phyloP scores from a whole-genome alignment of 2,888 invertebrate species.

The Sceliomorpha sp. region DNA sequence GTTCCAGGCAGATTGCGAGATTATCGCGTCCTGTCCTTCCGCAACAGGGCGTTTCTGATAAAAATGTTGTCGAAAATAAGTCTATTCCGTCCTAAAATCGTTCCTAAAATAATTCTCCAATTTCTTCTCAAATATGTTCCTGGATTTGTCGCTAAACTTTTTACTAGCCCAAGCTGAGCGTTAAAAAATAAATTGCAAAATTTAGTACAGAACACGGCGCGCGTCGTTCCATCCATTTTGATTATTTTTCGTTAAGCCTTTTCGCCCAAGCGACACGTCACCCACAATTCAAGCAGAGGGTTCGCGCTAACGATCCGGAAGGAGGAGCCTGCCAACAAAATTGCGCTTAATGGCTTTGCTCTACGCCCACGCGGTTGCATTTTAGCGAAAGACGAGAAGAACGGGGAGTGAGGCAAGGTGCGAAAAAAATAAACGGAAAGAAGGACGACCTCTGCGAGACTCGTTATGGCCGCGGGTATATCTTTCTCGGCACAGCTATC shows the following conservation, averaged over 20 bases:
- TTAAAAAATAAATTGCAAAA: no score
- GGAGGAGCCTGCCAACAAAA: slow-evolving; percentile 63
- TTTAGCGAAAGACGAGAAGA: slow-evolving; percentile 27
- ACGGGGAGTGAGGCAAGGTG: slow-evolving; percentile 14
- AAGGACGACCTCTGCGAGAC: slow-evolving; percentile 26
- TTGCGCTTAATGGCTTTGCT: slow-evolving; percentile 69
- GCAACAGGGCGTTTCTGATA: no score
- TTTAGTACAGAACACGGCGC: no score
- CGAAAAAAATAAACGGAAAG: slow-evolving; percentile 15
- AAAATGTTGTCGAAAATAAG: no score
- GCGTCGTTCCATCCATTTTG: not conserved
- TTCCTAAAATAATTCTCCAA: no score
- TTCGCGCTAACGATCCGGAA: slow-evolving; percentile 71
- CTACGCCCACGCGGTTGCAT: slow-evolving; percentile 65
- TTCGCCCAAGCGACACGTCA: slow-evolving; percentile 46
- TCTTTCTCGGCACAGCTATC: not conserved
- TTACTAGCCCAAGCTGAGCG: no score
- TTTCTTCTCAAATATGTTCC: no score
- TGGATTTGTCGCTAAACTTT: no score
- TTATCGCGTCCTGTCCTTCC: no score
- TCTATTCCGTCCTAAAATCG: no score
- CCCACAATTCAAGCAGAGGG: slow-evolving; percentile 66
- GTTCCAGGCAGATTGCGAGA: slow-evolving; percentile 51
- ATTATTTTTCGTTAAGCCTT: slow-evolving; percentile 13
- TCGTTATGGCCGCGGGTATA: slow-evolving; percentile 31